Conservation (phyloP, 2,888 invertebrate species). For the Cybosia mesomella region DNA sequence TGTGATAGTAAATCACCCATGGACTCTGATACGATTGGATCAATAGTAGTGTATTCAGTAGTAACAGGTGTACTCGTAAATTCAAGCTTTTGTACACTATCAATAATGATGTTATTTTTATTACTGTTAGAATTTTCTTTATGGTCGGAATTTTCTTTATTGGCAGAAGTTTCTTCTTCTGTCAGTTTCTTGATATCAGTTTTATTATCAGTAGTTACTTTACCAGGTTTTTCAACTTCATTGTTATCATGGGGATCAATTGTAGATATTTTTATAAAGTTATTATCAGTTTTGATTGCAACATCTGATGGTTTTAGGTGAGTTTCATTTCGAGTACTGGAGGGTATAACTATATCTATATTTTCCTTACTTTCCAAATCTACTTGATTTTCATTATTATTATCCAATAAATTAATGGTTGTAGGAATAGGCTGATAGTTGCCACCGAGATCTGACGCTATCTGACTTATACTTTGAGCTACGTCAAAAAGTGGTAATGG, state of each 20-base stretch:
- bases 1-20: slow-evolving; percentile 84
- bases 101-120: slow-evolving; percentile 39
- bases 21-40: slow-evolving; percentile 78
- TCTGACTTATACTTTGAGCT: slow-evolving; percentile 83
- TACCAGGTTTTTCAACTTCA: slow-evolving; percentile 33
- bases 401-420: slow-evolving; percentile 69
- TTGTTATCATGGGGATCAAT: slow-evolving; percentile 69
- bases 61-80: slow-evolving; percentile 49
- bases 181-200: too few relatives aligned
- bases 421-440: slow-evolving; percentile 75
- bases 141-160: slow-evolving; percentile 19
- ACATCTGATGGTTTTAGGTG: slow-evolving; percentile 43
- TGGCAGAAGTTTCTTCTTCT: slow-evolving; percentile 19
- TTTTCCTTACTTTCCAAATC: slow-evolving; percentile 81
- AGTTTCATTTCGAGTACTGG: slow-evolving; percentile 56
- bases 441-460: slow-evolving; percentile 80
- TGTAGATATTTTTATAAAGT: slow-evolving; percentile 78
- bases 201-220: too few relatives aligned
- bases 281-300: slow-evolving; percentile 57
- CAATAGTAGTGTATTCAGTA: slow-evolving; percentile 66
- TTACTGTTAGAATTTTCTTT: slow-evolving; percentile 23
- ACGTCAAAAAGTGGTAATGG: slow-evolving; percentile 76
- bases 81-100: slow-evolving; percentile 47
- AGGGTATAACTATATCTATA: slow-evolving; percentile 76
- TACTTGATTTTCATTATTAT: slow-evolving; percentile 61